Conservation (phyloP, 2,888 invertebrate species). For the Germaria angustata region DNA sequence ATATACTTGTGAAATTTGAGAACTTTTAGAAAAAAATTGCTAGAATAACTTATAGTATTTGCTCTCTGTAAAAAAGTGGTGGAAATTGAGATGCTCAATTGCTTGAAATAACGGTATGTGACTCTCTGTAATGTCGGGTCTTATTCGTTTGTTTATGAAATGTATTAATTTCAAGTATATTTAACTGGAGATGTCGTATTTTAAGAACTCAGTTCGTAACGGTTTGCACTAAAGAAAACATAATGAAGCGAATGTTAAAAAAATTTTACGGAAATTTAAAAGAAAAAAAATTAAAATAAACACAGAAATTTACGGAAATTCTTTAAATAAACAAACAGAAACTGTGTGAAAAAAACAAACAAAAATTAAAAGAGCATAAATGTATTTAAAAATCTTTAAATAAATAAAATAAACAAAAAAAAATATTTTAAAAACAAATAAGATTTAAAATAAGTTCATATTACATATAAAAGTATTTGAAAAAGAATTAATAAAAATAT, state of each 20-base stretch:
- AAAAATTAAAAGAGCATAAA: neutral
- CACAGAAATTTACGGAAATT: slow-evolving; percentile 47
- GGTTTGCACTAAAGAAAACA: slow-evolving; percentile 56
- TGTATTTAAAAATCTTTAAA: neutral
- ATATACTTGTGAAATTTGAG: neutral
- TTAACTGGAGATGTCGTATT: slow-evolving; percentile 42
- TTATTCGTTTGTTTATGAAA: slow-evolving; percentile 14
- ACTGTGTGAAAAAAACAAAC: neutral
- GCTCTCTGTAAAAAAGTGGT: slow-evolving; percentile 20
- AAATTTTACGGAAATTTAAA: slow-evolving; percentile 11
- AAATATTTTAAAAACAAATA: neutral
- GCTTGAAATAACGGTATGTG: slow-evolving; percentile 48
- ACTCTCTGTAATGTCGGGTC: slow-evolving; percentile 14
- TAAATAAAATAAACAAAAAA: slow-evolving; percentile 15
- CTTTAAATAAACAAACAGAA: slow-evolving; percentile 39
- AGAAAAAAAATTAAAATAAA: slow-evolving; percentile 6
- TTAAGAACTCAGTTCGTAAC: slow-evolving; percentile 58
- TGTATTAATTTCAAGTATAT: slow-evolving; percentile 46
- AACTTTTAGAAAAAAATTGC: slow-evolving; percentile 8
- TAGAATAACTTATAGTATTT: slow-evolving; percentile 7
- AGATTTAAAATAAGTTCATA: neutral
- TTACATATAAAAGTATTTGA: neutral
- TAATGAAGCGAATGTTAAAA: neutral
- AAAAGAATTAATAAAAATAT: neutral
- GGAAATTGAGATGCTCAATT: slow-evolving; percentile 28